Evolutionary conservation across 2,888 invertebrate species (phyloP).

Genomic region (Eulithis testata): DNA sequence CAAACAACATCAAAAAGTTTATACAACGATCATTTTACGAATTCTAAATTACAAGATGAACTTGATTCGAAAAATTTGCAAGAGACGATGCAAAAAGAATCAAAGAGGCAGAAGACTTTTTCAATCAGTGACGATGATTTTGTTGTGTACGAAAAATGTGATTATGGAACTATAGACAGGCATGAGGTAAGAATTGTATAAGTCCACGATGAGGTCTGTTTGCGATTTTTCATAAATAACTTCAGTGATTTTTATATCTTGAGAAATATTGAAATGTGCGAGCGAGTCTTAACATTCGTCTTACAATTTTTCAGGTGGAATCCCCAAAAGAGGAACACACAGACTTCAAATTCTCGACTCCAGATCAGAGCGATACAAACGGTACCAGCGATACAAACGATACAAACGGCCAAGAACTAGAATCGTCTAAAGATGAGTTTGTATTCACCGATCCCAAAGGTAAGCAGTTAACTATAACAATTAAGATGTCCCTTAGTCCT

Average conservation of each 20-base stretch:
- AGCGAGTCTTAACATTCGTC: too few relatives aligned
- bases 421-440: conserved; percentile 50
- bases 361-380: conserved; percentile 23
- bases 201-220: too few relatives aligned
- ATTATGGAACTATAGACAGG: conserved; percentile 73
- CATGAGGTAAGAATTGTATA: conserved; percentile 41
- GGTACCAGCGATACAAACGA: conserved; percentile 2
- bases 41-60: neutral
- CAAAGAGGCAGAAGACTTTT: conserved; percentile 71
- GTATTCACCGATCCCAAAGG: conserved; percentile 57
- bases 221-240: too few relatives aligned
- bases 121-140: conserved; percentile 72
- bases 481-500: too few relatives aligned
- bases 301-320: conserved; percentile 22
- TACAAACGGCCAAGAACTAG: conserved; percentile 17
- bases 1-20: too few relatives aligned
- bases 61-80: neutral
- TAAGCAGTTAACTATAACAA: too few relatives aligned
- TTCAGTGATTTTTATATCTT: too few relatives aligned
- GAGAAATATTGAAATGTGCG: too few relatives aligned
- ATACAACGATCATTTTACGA: neutral
- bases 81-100: conserved; percentile 50
- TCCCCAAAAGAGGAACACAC: conserved; percentile 58
- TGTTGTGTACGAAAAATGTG: conserved; percentile 74
- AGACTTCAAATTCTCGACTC: conserved; percentile 38